Percentiles rank a stretch among this genome's conserved stretches.
These are phyloP conservation scores for Hemistola chrysoprasaria DNA, from an alignment of 2,888 invertebrate genomes.

Conservation along the genomic window DNA sequence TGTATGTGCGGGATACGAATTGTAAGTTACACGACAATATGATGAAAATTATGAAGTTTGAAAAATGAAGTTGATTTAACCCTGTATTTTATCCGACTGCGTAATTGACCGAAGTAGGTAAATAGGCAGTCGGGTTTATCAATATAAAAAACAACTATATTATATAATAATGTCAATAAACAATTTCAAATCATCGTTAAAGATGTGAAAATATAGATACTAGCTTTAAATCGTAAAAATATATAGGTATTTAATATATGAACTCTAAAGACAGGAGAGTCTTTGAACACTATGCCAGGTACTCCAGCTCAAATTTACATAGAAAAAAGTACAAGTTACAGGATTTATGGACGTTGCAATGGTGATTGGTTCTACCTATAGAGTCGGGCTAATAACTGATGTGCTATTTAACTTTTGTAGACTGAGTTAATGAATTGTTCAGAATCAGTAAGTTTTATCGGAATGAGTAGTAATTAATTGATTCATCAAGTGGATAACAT, in stretches of 20 bases:
- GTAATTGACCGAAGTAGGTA: neutral
- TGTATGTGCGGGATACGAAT: no score
- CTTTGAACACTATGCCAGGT: constrained; percentile 25
- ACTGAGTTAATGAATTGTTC: no score
- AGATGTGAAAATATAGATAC: constrained; percentile 10
- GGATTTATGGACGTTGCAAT: neutral
- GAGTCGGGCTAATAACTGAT: neutral
- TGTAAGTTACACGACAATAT: no score
- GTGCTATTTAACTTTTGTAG: no score
- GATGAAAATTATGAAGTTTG: neutral
- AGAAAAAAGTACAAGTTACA: constrained; percentile 1
- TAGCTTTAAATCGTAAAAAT: constrained; percentile 1
- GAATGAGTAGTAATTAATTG: constrained; percentile 17
- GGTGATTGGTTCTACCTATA: constrained; percentile 1
- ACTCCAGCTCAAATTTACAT: constrained; percentile 18
- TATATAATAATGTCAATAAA: constrained; percentile 4
- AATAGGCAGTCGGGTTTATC: constrained; percentile 3
- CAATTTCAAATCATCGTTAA: constrained; percentile 12
- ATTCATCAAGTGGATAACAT: constrained; percentile 15
- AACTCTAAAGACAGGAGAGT: constrained; percentile 19
- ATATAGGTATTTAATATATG: constrained; percentile 10
- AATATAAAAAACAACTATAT: constrained; percentile 4
- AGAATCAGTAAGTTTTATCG: neutral
- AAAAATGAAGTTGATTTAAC: constrained; percentile 16
- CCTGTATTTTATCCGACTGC: constrained; percentile 18